These are phyloP conservation scores for Adelges cooleyi DNA, from an alignment of 1,140 invertebrate species.

Conservation along the genomic window DNA sequence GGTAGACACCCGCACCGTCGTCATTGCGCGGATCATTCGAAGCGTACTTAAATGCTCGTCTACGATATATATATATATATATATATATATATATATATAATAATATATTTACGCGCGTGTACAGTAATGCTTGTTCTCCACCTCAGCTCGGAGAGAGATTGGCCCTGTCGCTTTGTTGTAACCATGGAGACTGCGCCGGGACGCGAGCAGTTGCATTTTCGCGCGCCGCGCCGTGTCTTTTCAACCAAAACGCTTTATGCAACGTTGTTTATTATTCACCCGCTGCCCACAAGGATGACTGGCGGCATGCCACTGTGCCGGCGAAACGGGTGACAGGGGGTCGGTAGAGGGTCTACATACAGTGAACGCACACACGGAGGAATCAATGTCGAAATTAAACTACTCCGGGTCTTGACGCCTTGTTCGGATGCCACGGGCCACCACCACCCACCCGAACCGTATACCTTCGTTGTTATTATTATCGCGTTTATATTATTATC, in stretches of 20 bases:
- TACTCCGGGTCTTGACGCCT: not conserved
- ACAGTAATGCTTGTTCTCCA: too few relatives aligned
- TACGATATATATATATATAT: not conserved
- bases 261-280: slow-evolving; percentile 18
- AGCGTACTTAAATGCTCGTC: slow-evolving; percentile 2
- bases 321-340: too few relatives aligned
- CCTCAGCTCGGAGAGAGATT: too few relatives aligned
- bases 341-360: not conserved
- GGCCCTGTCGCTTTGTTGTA: not conserved
- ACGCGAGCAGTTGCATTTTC: not conserved
- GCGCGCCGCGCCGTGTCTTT: slow-evolving; percentile 5
- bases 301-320: too few relatives aligned
- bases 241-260: slow-evolving; percentile 12
- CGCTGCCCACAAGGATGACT: not conserved
- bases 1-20: not conserved
- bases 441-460: too few relatives aligned
- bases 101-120: too few relatives aligned
- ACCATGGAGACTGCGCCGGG: slow-evolving; percentile 15
- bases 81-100: too few relatives aligned
- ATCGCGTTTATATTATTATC: not conserved
- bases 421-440: too few relatives aligned
- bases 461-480: too few relatives aligned
- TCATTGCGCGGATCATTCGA: not conserved
- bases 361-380: not conserved
- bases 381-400: slow-evolving; percentile 7